These are phyloP conservation scores for Scartelaos histophorus DNA, from an alignment of 2,113 vertebrate genomes.

Conservation along the genomic window DNA sequence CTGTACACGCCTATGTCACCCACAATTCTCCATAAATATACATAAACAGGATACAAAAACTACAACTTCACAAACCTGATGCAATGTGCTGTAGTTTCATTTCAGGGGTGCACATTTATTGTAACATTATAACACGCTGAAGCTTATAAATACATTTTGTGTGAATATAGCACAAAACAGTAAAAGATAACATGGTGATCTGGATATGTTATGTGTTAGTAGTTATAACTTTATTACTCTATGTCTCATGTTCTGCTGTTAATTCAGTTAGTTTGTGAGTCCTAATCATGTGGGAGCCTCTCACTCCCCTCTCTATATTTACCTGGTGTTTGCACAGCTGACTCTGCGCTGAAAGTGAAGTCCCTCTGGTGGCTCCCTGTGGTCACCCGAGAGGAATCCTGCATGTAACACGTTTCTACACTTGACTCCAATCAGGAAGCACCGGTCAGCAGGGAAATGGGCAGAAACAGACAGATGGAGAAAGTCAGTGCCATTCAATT, in stretches of 20 bases:
- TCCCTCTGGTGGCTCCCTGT: constrained; percentile 19
- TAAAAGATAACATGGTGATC: too few relatives aligned
- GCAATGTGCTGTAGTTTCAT: too few relatives aligned
- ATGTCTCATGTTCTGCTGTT: constrained; percentile 19
- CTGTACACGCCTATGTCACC: too few relatives aligned
- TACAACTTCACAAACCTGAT: too few relatives aligned
- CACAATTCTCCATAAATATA: too few relatives aligned
- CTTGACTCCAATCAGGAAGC: constrained; percentile 26
- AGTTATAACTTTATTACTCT: background rate
- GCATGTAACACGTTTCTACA: constrained; percentile 5
- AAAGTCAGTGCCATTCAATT: too few relatives aligned
- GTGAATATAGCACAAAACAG: too few relatives aligned
- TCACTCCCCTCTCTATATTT: constrained; percentile 68
- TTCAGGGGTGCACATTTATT: too few relatives aligned
- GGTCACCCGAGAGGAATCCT: constrained; percentile 6
- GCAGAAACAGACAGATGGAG: background rate
- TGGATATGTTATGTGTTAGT: too few relatives aligned
- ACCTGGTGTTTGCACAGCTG: constrained; percentile 68
- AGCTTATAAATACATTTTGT: too few relatives aligned
- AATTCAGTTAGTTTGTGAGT: constrained; percentile 55
- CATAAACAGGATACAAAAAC: too few relatives aligned
- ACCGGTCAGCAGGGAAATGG: background rate
- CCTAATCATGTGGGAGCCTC: constrained; percentile 49
- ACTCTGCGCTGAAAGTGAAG: constrained; percentile 55
- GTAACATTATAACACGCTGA: too few relatives aligned